Base-by-base conservation (phyloP, 1,140 invertebrate species). In the Oryzaephilus surinamensis region DNA sequence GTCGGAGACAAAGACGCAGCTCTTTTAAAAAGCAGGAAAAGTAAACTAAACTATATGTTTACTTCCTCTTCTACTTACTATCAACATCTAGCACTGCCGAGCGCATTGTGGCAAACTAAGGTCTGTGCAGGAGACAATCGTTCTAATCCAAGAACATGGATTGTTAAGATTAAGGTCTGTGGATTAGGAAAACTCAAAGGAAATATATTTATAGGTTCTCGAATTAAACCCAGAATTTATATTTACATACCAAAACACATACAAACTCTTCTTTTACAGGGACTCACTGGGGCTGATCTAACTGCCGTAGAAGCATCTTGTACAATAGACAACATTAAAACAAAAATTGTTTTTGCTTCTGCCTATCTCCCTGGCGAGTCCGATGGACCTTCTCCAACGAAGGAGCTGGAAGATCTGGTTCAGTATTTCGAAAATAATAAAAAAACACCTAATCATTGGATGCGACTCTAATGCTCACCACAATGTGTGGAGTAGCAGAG, bases 401-500 rank as follows among this genome's bases (percentile, higher is more conserved):
- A n/a, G n/a, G n/a, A n/a, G n/a, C n/a, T n/a, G n/a, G n/a, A n/a
- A n/a, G n/a, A n/a, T n/a, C n/a, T n/a, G n/a, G n/a, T n/a, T n/a
- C n/a, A n/a, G n/a, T n/a, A n/a, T n/a, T n/a, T n/a, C n/a, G n/a
- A n/a, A n/a, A n/a, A n/a, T n/a, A n/a, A n/a, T n/a, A n/a, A n/a
- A n/a, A n/a, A n/a, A n/a, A n/a, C n/a, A n/a, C n/a, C n/a, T n/a
- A n/a, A 27, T 27, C 10, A 27, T 27, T 4, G 26, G 10, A 5
- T 27, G 26, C 10, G 26, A 27, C 10, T 27, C 26, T 13, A 27
- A 27, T 10, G 26, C 26, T 27, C 26, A 27, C 26, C 26, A 27
- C 14, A 10, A 11, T 27, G 14, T 27, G 4, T 27, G 3, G 26
- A 13, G 26, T 11, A 27, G 26, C 26, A 27, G 10, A 13, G 14